Conservation (phyloP, 2,888 invertebrate genomes). For the Carcina quercana region DNA sequence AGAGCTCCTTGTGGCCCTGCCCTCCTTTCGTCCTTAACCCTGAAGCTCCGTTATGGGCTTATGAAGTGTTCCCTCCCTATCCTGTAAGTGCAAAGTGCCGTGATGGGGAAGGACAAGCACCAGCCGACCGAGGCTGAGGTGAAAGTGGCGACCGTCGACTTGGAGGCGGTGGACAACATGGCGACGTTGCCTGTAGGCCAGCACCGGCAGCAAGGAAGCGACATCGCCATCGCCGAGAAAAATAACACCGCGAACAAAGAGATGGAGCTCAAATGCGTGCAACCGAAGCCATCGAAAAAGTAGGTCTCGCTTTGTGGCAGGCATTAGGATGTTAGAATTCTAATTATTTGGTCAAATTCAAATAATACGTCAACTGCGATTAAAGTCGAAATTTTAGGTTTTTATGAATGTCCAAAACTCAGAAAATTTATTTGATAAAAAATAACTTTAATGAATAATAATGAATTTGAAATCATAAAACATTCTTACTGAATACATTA, state of each 20-base stretch:
- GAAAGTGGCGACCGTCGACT: slow-evolving; percentile 92
- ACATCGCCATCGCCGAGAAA: slow-evolving; percentile 84
- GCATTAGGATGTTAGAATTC: too few relatives aligned
- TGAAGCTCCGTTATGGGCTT: slow-evolving; percentile 36
- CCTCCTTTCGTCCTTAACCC: slow-evolving; percentile 42
- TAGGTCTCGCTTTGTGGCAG: slow-evolving; percentile 46
- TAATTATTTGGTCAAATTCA: too few relatives aligned
- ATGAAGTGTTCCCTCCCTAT: slow-evolving; percentile 21
- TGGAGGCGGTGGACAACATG: slow-evolving; percentile 91
- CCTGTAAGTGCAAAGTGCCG: slow-evolving; percentile 29
- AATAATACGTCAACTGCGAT: too few relatives aligned
- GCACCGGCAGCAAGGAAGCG: slow-evolving; percentile 79
- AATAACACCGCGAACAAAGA: slow-evolving; percentile 89
- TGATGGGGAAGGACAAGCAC: slow-evolving; percentile 69
- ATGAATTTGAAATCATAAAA: too few relatives aligned
- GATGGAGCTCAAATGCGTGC: slow-evolving; percentile 90
- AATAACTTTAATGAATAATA: too few relatives aligned
- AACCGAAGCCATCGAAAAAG: slow-evolving; percentile 90
- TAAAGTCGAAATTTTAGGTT: too few relatives aligned
- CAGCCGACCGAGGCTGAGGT: slow-evolving; percentile 80
- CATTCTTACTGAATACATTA: too few relatives aligned
- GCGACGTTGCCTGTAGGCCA: slow-evolving; percentile 91
- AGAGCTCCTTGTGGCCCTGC: slow-evolving; percentile 36
- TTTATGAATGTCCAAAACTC: too few relatives aligned
- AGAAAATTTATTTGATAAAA: too few relatives aligned